Base-by-base conservation (phyloP, 2,888 invertebrate genomes). In the Agonum fuliginosum region DNA sequence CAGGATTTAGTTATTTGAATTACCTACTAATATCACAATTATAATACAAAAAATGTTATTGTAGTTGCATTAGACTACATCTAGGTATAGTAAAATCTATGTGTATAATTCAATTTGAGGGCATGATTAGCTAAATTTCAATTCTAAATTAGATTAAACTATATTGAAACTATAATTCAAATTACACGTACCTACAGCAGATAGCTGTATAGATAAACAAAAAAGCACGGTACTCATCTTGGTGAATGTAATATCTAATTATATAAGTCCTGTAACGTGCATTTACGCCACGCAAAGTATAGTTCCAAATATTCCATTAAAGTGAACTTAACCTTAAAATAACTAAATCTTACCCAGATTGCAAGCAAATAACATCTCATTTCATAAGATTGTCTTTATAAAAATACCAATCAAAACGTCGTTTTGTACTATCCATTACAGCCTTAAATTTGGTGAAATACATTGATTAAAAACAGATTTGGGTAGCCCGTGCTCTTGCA, bases 391-490 rank as follows among this genome's bases (percentile, higher is more conserved):
- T 17, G 14, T 62, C 58, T 62, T 62, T 27, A n/a, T n/a, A 30
- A 62, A 62, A 62, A 62, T 30, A 62, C 27, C 58, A 62, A 62
- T 62, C 58, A 62, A 62, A 62, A 62, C 58, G 58, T 62, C 30
- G 30, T 62, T 62, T 62, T 30, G 30, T 62, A 30, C 58, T 30
- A 34, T 27, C 14, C 27, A 62, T 62, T 62, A 54, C 54, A 6
- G 54, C 10, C 20, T 48, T 20, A 54, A 54, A 54, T 54, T 62
- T 27, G 58, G 58, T 14, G 19, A 62, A 14, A 62, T 30, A 62
- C 58, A 62, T 62, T 62, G 58, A 62, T 62, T 62, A 62, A 62
- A 62, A 62, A 62, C 27, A 62, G 58, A 62, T 62, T 62, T 62
- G 58, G 58, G 12, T 62, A 30, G 27, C 58, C 58, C 58, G 30